Conservation (phyloP, 2,113 vertebrate genomes). For the Trichechus manatus region DNA sequence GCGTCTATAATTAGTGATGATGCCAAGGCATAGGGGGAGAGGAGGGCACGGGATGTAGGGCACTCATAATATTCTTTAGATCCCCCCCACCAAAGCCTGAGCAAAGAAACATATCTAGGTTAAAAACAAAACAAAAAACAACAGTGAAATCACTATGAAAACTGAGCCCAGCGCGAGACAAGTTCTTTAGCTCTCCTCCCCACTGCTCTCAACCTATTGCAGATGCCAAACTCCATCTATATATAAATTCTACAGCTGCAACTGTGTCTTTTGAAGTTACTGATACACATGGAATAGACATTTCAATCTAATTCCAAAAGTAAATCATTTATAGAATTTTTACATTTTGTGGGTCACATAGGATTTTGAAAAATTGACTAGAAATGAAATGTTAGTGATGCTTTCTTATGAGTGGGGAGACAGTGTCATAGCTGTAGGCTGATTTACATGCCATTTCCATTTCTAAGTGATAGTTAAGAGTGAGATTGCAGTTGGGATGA, state of each 20-base stretch:
- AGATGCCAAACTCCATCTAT: neutral
- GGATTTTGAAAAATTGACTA: conserved; percentile 27
- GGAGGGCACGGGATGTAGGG: neutral
- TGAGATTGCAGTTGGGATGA: neutral
- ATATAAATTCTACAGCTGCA: conserved; percentile 24
- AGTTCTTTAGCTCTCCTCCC: neutral
- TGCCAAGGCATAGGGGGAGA: neutral
- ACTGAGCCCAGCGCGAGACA: neutral
- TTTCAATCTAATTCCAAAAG: conserved; percentile 43
- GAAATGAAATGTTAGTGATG: conserved; percentile 18
- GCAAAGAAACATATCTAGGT: neutral
- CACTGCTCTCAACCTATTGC: neutral
- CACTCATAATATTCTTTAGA: neutral
- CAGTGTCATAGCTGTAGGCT: neutral
- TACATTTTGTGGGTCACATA: neutral
- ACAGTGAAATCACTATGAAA: neutral
- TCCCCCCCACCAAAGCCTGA: neutral
- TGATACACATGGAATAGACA: neutral
- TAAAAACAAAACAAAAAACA: neutral
- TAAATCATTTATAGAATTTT: conserved; percentile 29
- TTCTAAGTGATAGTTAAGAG: neutral
- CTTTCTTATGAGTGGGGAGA: neutral
- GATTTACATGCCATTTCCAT: conserved; percentile 42
- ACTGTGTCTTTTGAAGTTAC: neutral
- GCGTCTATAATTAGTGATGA: neutral